Percentiles rank a stretch among this genome's conserved stretches.
These are phyloP conservation scores for Callipepla squamata DNA, from an alignment of 2,113 vertebrate species.

Conservation along the genomic window DNA sequence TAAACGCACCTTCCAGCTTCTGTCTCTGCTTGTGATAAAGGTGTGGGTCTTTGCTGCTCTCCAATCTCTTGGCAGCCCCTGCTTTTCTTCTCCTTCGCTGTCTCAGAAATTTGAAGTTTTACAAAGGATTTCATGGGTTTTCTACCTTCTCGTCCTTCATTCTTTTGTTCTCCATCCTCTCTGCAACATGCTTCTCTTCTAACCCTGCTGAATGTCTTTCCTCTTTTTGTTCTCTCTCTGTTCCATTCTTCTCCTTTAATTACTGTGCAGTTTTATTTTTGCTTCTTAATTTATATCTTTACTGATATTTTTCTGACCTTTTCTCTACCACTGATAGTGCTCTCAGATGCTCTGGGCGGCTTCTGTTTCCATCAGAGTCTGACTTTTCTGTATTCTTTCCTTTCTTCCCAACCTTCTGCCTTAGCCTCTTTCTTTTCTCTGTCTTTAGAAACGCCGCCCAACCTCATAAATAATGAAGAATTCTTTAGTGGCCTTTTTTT, in stretches of 20 bases:
- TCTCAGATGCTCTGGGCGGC: background rate
- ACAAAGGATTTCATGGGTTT: background rate
- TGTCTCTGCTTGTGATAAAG: background rate
- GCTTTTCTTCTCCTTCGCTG: background rate
- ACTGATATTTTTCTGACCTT: background rate
- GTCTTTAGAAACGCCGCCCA: background rate
- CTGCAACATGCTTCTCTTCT: background rate
- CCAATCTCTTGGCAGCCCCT: background rate
- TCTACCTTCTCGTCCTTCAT: background rate
- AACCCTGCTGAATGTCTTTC: rapidly evolving
- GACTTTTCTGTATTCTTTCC: background rate
- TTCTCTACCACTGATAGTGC: background rate
- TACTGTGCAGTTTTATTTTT: background rate
- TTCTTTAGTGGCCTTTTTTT: background rate
- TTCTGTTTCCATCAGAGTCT: background rate
- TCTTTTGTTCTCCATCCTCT: background rate
- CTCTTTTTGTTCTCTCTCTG: background rate
- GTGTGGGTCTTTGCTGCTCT: background rate
- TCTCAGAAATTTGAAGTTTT: background rate
- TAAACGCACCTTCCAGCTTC: background rate
- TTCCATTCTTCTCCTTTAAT: background rate
- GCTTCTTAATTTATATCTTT: background rate
- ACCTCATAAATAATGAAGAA: background rate
- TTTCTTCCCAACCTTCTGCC: background rate
- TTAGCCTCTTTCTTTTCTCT: background rate